Evolutionary conservation across 2,113 vertebrate species (phyloP).

Genomic region (Lota lota): DNA sequence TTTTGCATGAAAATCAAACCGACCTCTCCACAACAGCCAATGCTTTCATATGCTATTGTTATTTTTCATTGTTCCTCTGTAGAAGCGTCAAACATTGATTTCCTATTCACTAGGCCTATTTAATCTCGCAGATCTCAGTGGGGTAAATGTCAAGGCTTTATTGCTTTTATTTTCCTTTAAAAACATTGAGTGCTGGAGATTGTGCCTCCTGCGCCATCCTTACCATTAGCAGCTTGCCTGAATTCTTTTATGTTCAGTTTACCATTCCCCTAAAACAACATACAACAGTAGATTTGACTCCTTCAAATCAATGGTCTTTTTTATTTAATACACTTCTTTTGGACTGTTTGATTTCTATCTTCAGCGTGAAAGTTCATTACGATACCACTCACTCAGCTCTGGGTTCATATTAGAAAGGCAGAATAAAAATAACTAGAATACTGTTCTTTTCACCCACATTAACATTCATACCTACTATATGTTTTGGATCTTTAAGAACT

Average conservation of each 20-base stretch:
- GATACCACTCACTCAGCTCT: no score
- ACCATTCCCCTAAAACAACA: conserved; percentile 27
- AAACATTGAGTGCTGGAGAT: conserved; percentile 36
- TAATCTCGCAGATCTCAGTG: conserved; percentile 36
- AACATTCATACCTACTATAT: no score
- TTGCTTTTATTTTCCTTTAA: conserved; percentile 50
- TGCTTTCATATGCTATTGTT: neutral
- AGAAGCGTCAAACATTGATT: neutral
- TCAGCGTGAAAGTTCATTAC: no score
- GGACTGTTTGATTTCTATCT: no score
- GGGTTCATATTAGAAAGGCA: no score
- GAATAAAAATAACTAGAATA: no score
- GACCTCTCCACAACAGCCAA: neutral
- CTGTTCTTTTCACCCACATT: no score
- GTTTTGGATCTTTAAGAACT: no score
- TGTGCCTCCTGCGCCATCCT: conserved; percentile 13
- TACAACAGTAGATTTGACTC: neutral
- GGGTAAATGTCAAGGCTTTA: conserved; percentile 38
- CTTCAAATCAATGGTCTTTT: no score
- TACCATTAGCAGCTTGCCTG: conserved; percentile 61
- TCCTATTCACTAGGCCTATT: conserved; percentile 18
- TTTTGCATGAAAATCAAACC: no score
- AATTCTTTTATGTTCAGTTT: conserved; percentile 62
- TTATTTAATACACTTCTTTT: no score
- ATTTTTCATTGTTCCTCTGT: neutral